Conservation (phyloP, 2,113 vertebrate species). For the Microcebus murinus region DNA sequence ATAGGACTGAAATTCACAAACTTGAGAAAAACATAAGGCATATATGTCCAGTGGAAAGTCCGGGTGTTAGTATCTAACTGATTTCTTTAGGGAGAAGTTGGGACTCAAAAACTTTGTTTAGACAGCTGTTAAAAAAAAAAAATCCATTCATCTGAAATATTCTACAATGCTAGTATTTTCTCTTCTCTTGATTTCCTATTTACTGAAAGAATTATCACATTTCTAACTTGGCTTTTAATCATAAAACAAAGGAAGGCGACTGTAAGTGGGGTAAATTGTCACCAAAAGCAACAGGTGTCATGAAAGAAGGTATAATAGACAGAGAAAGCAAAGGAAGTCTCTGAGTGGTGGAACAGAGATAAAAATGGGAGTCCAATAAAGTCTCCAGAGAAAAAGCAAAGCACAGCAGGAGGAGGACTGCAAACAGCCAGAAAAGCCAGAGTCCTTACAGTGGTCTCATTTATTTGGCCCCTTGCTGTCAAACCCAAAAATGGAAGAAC, state of each 20-base stretch:
- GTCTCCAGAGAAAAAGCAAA: not conserved
- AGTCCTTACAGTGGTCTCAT: not conserved
- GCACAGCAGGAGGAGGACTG: too few species aligned
- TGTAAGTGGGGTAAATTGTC: fast-evolving
- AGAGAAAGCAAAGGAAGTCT: not conserved
- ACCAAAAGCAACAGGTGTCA: not conserved
- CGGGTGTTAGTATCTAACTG: too few species aligned
- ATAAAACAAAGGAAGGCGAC: not conserved
- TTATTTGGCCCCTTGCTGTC: not conserved
- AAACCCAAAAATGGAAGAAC: not conserved
- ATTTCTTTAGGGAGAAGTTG: not conserved
- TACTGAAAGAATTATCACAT: not conserved
- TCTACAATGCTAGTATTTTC: not conserved
- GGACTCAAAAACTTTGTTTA: not conserved
- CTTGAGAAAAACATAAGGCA: not conserved
- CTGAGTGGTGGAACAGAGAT: not conserved
- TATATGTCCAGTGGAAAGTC: not conserved
- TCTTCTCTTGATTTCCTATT: not conserved
- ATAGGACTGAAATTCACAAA: not conserved
- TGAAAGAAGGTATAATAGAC: not conserved
- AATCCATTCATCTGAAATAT: not conserved
- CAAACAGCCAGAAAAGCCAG: not conserved
- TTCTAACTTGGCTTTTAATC: not conserved
- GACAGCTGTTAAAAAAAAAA: not conserved
- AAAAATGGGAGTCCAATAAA: not conserved